A percentile compares a stretch with the other conserved stretches of the same genome.
Conservation (phyloP, 2,113 vertebrate genomes). For the Tragelaphus imberbis region DNA sequence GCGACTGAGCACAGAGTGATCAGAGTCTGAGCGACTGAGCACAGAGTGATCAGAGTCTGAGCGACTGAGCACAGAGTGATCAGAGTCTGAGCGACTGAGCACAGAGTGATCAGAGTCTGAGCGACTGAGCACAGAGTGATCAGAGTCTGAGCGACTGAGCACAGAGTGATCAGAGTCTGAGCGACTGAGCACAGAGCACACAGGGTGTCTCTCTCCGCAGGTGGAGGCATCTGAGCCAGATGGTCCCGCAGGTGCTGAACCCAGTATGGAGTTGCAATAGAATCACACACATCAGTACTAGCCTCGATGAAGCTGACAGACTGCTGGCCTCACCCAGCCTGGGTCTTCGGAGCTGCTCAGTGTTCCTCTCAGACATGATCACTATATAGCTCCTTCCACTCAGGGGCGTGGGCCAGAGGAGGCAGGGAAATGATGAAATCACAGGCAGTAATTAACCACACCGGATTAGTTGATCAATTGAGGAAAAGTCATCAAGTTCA, state of each 20-base stretch:
- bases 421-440: not conserved
- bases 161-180: too few species aligned
- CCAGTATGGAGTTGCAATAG: not conserved
- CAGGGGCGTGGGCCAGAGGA: not conserved
- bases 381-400: fast-evolving
- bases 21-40: not conserved
- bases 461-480: not conserved
- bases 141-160: too few species aligned
- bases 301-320: not conserved
- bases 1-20: too few species aligned
- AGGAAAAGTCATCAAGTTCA: not conserved
- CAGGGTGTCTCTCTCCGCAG: not conserved
- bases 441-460: not conserved
- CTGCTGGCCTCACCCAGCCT: too few species aligned
- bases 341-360: not conserved
- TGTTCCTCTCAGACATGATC: not conserved
- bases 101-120: too few species aligned
- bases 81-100: not conserved
- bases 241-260: not conserved
- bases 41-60: too few species aligned
- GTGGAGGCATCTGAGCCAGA: not conserved
- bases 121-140: not conserved
- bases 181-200: not conserved
- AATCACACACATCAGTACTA: fast-evolving
- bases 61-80: not conserved